Base-by-base conservation (phyloP, 2,797 vertebrate genomes). In the Heliangelus exortis region DNA sequence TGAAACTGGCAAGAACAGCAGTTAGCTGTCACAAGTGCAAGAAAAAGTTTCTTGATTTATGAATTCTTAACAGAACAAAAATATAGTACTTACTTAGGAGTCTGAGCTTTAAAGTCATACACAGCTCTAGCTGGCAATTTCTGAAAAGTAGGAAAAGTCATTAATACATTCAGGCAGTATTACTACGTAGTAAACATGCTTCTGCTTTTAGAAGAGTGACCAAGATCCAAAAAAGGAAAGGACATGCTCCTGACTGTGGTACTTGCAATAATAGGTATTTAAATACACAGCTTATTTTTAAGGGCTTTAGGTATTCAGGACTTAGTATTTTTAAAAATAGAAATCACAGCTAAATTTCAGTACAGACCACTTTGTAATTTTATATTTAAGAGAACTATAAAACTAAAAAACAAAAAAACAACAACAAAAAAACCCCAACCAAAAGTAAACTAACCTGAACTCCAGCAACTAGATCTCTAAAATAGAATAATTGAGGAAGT, bases 81-180 rank as follows among this genome's bases (percentile, higher is more conserved):
- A 28, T 90, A 85, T 79, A 61, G 86, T 98, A 99, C 99, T 99
- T 98, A 99, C 99, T 99, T 99, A 96, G 99, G 98, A n/a, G 99
- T 98, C 97, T 99, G 99, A 98, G 99, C 99, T 98, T 99, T 99
- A 98, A 99, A 99, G 98, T 99, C 99, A 96, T 99, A 99, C 95
- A 99, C 98, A 97, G 99, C 99, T 98, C 98, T 98, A 90, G 99
- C 99, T 96, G 99, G 98, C 97, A 99, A 97, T 97, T 99, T 99
- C 99, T 99, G 98, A 98, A 98, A 98, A 92, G 82, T 1, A 97
- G 93, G 82, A 41, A 92, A 93, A 95, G 66, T 22, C 53, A 90
- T 97, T 88, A 96, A 81, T 86, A 54, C 28, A 74, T 50, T 91
- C 71, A 84, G 26, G 18, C 36, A 76, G 45, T 34, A 39, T 45